Base-by-base conservation (phyloP, 2,113 vertebrate genomes). In the Gnathonemus echidnorhynchus region DNA sequence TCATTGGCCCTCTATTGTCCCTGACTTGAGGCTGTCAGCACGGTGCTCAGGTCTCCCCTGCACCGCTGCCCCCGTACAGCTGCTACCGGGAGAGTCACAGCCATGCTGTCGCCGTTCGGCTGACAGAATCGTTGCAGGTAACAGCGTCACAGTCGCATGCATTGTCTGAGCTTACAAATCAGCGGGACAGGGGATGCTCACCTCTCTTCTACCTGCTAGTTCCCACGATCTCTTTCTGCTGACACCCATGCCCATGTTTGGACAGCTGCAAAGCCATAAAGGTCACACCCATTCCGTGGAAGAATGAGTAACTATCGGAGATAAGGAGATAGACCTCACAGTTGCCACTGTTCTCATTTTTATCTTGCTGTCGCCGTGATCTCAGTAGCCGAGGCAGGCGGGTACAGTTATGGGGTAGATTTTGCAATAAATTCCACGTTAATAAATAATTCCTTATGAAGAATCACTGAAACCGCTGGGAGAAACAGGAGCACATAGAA, bases 191-290 rank as follows among this genome's bases (percentile, higher is more conserved):
- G 89, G 88, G 90, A 88, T 74, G 90, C 80, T 93, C 87, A 89
- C 52, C 86, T 91, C 91, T 87, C 91, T 89, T 91, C 93, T 91
- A 93, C 93, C 92, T 92, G 52, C 62, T 86, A 88, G 91, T 90
- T 91, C 92, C 93, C 93, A 56, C 91, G 89, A 90, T 92, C 86
- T 70, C 3, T 66, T 46, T 89, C 91, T 56, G 48, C 90, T 84
- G 90, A 39, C 7, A 62, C 9, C 45, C 1, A n/a, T 27, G n/a
- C 45, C 45, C 10, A 9, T 86, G 17, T 17, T 27, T 56, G 49
- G 27, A 90, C 31, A 52, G 90, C 50, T 88, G 88, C 27, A 45
- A 74, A 49, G 89, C 45, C 86, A 53, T 27, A 56, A 87, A 84
- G 48, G 83, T 45, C 66, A 45, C 53, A 17, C 90, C 66, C 58